Base-by-base conservation (phyloP, 2,888 invertebrate species). In the Uropetala carovei region DNA sequence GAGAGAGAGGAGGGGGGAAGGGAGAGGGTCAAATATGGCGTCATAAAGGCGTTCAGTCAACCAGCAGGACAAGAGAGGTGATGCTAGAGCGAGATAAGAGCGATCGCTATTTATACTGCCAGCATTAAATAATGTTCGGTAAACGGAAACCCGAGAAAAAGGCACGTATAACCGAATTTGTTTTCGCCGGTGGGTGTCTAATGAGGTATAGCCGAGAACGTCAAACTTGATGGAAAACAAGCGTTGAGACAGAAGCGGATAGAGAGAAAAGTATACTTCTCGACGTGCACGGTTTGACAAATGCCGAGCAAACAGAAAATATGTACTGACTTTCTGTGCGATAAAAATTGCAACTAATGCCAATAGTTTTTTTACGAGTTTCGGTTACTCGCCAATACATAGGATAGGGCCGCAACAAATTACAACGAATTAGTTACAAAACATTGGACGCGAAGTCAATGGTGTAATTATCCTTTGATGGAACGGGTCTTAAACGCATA, bases 51-150 rank as follows among this genome's bases (percentile, higher is more conserved):
- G 89, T 60, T 43, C 30, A 27, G 89, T 64, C 89, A 89, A 64
- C 89, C 89, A 89, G 89, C 43, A 89, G 89, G 89, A 89, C 89
- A 89, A 64, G 89, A 43, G 43, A 16, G 68, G 68, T 43, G 89
- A 89, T 89, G 43, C 30, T 16, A 43, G 60, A 64, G 43, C 43
- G 64, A 43, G 89, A 89, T 89, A 64, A 89, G 60, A 64, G 43
- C 89, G 89, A 43, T 89, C 89, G 64, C 89, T 89, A 89, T 89
- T 89, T 89, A 89, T 64, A 89, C 89, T 89, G 89, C 60, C 89
- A 60, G 89, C 89, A 64, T 89, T 89, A 89, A 89, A 89, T 89
- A 64, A 89, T 64, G 89, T 64, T 64, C 64, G 89, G 64, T 89
- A 89, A 89, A 64, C 89, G 43, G 64, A 89, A 64, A 43, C 64